phyloP scores from a whole-genome alignment of 2,888 invertebrate species.

The Tenthredo scrophulariae region DNA sequence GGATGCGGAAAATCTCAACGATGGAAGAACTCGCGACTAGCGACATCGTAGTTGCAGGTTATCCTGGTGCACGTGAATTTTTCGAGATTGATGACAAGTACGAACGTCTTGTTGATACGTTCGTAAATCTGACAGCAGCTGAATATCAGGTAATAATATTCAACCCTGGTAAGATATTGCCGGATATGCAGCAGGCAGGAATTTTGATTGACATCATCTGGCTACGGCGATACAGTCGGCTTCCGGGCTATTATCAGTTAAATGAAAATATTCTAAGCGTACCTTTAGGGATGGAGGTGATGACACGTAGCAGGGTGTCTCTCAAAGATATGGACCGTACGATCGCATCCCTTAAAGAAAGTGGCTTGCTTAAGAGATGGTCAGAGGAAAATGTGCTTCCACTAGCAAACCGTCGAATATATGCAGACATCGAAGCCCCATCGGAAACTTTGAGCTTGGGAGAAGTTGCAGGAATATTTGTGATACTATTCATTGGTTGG shows the following conservation, averaged over 20 bases:
- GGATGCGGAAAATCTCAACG: not conserved
- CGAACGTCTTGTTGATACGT: not conserved
- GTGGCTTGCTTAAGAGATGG: not conserved
- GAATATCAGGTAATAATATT: not conserved
- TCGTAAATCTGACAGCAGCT: not conserved
- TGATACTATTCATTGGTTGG: not conserved
- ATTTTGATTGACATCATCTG: not conserved
- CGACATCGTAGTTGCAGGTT: not conserved
- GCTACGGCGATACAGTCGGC: not conserved
- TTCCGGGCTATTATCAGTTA: not conserved
- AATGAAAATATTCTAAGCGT: not conserved
- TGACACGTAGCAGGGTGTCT: not conserved
- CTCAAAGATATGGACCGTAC: not conserved
- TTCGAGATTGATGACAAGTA: not conserved
- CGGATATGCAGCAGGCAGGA: not conserved
- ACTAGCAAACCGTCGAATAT: not conserved
- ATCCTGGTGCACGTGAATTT: too few species aligned
- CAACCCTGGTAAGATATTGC: not conserved
- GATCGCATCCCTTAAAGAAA: not conserved
- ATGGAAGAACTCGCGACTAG: slow-evolving; percentile 2
- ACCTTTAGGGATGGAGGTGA: not conserved
- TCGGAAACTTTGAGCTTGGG: not conserved
- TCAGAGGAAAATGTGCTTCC: not conserved
- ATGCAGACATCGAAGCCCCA: not conserved
- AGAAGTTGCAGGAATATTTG: slow-evolving; percentile 14